These are phyloP conservation scores for Trichogramma pretiosum DNA, from an alignment of 1,140 invertebrate species.

Conservation along the genomic window DNA sequence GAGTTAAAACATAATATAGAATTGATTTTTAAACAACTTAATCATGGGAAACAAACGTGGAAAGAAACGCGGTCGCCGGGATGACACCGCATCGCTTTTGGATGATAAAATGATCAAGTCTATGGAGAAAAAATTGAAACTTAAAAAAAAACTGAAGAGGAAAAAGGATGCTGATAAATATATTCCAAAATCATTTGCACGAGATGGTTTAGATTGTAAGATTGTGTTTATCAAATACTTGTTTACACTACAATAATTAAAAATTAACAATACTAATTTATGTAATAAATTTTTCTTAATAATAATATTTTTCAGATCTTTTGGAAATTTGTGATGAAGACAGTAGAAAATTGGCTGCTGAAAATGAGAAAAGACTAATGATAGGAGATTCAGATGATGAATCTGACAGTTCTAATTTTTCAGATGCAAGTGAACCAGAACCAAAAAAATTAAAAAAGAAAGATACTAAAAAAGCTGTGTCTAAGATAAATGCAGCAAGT, in stretches of 20 bases:
- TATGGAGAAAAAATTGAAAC: conserved; percentile 73
- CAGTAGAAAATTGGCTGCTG: conserved; percentile 53
- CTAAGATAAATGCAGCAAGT: conserved; percentile 16
- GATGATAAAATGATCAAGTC: conserved; percentile 70
- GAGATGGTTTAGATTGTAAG: conserved; percentile 82
- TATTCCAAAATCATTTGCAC: conserved; percentile 66
- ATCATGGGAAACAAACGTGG: conserved; percentile 70
- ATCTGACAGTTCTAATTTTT: conserved; percentile 55
- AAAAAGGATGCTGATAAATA: conserved; percentile 47
- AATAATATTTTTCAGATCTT: conserved; percentile 48
- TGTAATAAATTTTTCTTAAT: conserved; percentile 4
- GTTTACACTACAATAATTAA: conserved; percentile 5
- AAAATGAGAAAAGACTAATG: conserved; percentile 55
- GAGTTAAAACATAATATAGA: too few species aligned
- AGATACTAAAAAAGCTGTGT: conserved; percentile 18
- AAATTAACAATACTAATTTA: conserved; percentile 1
- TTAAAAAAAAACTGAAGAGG: conserved; percentile 63
- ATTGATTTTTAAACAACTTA: conserved; percentile 58
- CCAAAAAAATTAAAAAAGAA: conserved; percentile 22
- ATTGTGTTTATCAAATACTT: conserved; percentile 65
- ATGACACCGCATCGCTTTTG: too few species aligned
- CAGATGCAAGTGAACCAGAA: conserved; percentile 27
- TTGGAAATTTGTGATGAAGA: conserved; percentile 71
- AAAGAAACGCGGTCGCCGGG: too few species aligned
- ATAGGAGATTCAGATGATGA: conserved; percentile 54